Conservation (phyloP, 2,797 vertebrate species). For the Rhinatrema bivittatum region DNA sequence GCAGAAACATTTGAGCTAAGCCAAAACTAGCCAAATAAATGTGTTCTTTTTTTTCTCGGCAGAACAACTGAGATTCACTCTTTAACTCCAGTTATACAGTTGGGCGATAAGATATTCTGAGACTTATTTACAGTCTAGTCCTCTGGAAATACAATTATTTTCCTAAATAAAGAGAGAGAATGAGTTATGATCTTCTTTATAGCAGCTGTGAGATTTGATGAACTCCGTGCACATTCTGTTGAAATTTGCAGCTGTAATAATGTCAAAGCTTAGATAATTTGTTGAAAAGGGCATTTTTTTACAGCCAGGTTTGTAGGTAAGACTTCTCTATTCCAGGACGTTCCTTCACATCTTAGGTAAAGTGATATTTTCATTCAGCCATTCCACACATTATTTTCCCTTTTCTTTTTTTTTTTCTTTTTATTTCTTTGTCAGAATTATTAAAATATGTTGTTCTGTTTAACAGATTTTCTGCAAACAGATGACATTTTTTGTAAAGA, state of each 20-base stretch:
- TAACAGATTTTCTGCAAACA: slow-evolving; percentile 11
- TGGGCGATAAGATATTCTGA: slow-evolving; percentile 19
- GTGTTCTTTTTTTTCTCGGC: slow-evolving; percentile 19
- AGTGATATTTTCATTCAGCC: too few species aligned
- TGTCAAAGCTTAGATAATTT: background rate
- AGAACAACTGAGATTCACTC: slow-evolving; percentile 13
- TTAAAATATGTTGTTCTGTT: slow-evolving; percentile 5
- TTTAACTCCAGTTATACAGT: slow-evolving; percentile 8
- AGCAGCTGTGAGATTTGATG: slow-evolving; percentile 1
- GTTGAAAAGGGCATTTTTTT: slow-evolving; percentile 2
- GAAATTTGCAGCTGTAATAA: too few species aligned
- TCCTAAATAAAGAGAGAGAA: too few species aligned
- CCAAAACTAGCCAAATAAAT: slow-evolving; percentile 11
- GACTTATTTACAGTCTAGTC: too few species aligned
- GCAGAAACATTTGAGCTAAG: slow-evolving; percentile 21
- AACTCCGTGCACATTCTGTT: background rate
- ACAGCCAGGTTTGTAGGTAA: slow-evolving; percentile 10
- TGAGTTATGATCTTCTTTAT: slow-evolving; percentile 18
- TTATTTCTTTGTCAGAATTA: slow-evolving; percentile 3
- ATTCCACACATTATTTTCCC: too few species aligned
- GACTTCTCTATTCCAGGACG: slow-evolving; percentile 17
- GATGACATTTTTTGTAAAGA: too few species aligned
- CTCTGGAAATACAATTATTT: too few species aligned
- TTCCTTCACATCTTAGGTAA: slow-evolving; percentile 14
- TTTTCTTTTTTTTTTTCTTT: slow-evolving; percentile 2